Base-by-base conservation (phyloP, 2,888 invertebrate genomes). In the Xestia ashworthii region DNA sequence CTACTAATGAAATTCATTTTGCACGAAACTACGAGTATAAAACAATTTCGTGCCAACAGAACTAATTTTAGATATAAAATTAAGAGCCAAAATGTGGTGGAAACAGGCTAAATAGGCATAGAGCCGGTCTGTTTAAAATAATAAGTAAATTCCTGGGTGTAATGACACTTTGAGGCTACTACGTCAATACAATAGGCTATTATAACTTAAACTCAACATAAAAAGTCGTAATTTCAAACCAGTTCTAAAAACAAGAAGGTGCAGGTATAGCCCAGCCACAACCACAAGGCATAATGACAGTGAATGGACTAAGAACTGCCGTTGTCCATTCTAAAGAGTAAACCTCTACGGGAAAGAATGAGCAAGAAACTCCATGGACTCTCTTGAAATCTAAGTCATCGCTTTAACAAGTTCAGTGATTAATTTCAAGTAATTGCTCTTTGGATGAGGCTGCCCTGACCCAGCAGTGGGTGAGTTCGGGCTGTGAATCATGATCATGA, bases 1-100 rank as follows among this genome's bases (percentile, higher is more conserved):
- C 22, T 14, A 32, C 16, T 79, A 60, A 77, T 76, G 25, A 77
- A 78, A 46, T 62, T 78, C 0, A 46, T 78, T 78, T 69, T 22
- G 9, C 62, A 25, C 38, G 19, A 38, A 53, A 53, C 22, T 62
- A n/a, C n/a, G n/a, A n/a, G n/a, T n/a, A 46, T 64, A 48, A 53
- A 79, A 46, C 32, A 46, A 38, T 46, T 78, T 67, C 14, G 16
- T 46, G 14, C 6, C 32, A 19, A 55, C 32, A 14, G 5, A 76
- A 67, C 22, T 41, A 32, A 76, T 66, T 76, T 41, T 0, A 41
- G 25, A 5, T 46, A 41, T 19, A 48, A 73, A 48, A 64, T 64
- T 41, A 41, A 22, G 5, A 38, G 16, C 19, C 6, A 25, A 65
- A 64, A 48, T 5, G 11, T 38, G 16, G 6, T 64, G n/a, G 12